phyloP scores from a whole-genome alignment of 2,797 vertebrate species.

The Crossoptilon crossoptilon region DNA sequence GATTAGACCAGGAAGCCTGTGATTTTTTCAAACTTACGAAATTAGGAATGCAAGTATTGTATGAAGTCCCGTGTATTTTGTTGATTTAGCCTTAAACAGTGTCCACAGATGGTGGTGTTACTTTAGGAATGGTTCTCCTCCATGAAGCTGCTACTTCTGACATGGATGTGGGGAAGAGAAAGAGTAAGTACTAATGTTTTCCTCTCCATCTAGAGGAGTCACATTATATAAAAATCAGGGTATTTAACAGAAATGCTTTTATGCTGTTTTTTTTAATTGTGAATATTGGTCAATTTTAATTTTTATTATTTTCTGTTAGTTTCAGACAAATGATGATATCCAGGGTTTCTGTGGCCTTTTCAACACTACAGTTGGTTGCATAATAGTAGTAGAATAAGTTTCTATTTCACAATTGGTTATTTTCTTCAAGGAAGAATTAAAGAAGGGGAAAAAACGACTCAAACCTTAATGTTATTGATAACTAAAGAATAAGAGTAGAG shows the following conservation, averaged over 20 bases:
- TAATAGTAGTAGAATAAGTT: neutral
- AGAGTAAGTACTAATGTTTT: slow-evolving; percentile 83
- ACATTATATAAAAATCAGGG: neutral
- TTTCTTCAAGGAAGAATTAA: neutral
- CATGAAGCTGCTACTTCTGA: slow-evolving; percentile 95
- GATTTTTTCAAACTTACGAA: neutral
- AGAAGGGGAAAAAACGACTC: neutral
- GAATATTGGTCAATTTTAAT: neutral
- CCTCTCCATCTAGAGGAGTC: neutral
- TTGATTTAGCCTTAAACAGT: slow-evolving; percentile 76
- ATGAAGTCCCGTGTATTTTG: neutral
- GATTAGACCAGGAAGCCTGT: neutral
- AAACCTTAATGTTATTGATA: neutral
- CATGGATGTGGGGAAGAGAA: slow-evolving; percentile 94
- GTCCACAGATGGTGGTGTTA: slow-evolving; percentile 90
- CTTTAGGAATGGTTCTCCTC: slow-evolving; percentile 94
- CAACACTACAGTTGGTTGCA: neutral
- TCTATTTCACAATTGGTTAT: neutral
- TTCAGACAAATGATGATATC: neutral
- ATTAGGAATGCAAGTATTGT: neutral
- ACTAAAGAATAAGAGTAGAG: neutral
- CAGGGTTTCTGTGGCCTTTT: neutral
- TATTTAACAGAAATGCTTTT: neutral
- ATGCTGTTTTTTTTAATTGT: neutral
- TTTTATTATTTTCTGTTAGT: neutral